Conservation (phyloP, 2,888 invertebrate genomes). For the Agrotis exclamationis region DNA sequence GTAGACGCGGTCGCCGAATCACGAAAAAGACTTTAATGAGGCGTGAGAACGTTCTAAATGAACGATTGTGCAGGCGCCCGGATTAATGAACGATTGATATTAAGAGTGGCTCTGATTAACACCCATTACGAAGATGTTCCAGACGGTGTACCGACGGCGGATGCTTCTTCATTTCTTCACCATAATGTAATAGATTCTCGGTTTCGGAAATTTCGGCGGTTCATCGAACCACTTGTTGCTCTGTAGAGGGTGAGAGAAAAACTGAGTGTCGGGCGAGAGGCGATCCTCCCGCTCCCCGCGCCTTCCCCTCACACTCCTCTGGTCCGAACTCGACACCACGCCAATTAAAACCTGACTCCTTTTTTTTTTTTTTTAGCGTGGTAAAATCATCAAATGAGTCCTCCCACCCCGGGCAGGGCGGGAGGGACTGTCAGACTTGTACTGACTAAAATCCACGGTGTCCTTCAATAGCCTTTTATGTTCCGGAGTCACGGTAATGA, state of each 20-base stretch:
- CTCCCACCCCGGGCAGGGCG: too few species aligned
- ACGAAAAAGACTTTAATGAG: slow-evolving; percentile 91
- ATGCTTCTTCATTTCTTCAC: slow-evolving; percentile 62
- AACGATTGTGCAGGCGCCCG: slow-evolving; percentile 86
- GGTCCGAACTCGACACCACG: slow-evolving; percentile 77
- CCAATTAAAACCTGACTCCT: slow-evolving; percentile 87
- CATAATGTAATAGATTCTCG: slow-evolving; percentile 64
- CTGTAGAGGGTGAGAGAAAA: slow-evolving; percentile 82
- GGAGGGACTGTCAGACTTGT: too few species aligned
- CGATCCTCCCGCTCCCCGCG: slow-evolving; percentile 59
- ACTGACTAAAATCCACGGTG: too few species aligned
- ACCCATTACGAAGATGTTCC: slow-evolving; percentile 73
- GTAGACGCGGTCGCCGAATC: slow-evolving; percentile 90
- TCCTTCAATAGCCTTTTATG: too few species aligned
- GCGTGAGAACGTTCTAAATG: slow-evolving; percentile 90
- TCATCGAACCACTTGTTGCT: slow-evolving; percentile 85
- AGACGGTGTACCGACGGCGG: slow-evolving; percentile 52
- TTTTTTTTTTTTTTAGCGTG: too few species aligned
- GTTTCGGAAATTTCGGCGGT: slow-evolving; percentile 75
- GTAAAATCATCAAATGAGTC: too few species aligned
- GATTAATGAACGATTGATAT: slow-evolving; percentile 89
- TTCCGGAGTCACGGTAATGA: too few species aligned
- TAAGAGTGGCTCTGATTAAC: slow-evolving; percentile 85
- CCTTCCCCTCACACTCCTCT: slow-evolving; percentile 55
- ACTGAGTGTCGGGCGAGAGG: slow-evolving; percentile 75